Conservation (phyloP, 1,140 invertebrate genomes). For the Ganaspis sp. region DNA sequence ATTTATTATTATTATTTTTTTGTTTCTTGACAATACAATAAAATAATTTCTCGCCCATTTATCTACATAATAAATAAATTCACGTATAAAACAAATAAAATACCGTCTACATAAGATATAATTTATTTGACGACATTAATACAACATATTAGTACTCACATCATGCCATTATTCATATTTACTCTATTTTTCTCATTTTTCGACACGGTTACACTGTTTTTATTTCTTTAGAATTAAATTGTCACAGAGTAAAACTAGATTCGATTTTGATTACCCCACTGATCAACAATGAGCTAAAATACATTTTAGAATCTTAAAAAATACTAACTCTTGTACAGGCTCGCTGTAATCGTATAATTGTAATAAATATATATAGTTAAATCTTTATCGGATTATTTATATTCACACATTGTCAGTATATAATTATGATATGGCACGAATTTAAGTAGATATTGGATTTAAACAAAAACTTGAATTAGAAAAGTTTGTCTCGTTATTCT, state of each 20-base stretch:
- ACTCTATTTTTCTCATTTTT: conserved; percentile 36
- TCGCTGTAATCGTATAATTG: conserved; percentile 41
- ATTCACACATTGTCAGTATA: background rate
- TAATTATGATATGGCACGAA: background rate
- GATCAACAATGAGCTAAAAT: conserved; percentile 73
- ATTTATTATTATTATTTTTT: too few species aligned
- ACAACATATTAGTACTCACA: conserved; percentile 52
- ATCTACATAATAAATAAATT: too few species aligned
- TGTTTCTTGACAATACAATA: too few species aligned
- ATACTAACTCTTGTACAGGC: conserved; percentile 42
- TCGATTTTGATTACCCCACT: conserved; percentile 63
- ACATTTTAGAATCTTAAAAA: conserved; percentile 56
- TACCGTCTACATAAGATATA: conserved; percentile 55
- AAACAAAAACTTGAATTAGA: background rate
- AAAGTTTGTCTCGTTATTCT: background rate
- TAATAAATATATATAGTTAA: conserved; percentile 29
- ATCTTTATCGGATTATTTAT: background rate
- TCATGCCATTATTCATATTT: conserved; percentile 42
- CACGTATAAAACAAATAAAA: background rate
- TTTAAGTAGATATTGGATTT: background rate
- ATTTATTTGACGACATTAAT: conserved; percentile 62
- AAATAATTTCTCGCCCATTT: too few species aligned
- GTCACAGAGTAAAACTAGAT: conserved; percentile 59
- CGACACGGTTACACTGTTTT: conserved; percentile 36
- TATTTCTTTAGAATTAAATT: conserved; percentile 50